Evolutionary conservation across 2,888 invertebrate genomes (phyloP), one percentile per base, ranked within the genome.

Genomic region (Aricia artaxerxes): DNA sequence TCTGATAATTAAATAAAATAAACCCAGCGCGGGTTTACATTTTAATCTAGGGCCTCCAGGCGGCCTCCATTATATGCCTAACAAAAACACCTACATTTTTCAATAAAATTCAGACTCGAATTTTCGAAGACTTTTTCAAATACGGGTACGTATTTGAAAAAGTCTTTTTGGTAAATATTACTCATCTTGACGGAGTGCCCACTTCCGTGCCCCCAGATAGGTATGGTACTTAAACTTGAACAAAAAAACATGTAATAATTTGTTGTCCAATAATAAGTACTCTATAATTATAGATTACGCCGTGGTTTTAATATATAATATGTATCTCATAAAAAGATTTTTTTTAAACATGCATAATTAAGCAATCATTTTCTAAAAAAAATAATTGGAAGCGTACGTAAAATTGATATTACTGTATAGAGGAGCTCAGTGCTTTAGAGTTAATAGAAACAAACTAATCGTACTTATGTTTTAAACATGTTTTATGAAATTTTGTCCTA

Each of bases 11-110:
- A 35, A 35, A 38, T 69, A 35, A 69, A 69, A 35, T 13, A 38
- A 69, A 69, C 69, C 35, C 64, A 69, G 69, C 69, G 4, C 35
- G 5, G 61, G 35, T 38, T 35, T 69, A 69, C 35, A 69, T 35
- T 69, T 69, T 38, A 38, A 69, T 69, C 69, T 69, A 69, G 69
- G 69, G 69, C 69, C 69, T 69, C 11, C 69, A 69, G 69, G 69
- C 69, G 69, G 13, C 69, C 35, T 69, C 69, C 35, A 69, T 69
- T 69, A 69, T 16, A 69, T 35, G 35, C 69, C 69, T 35, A 16
- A 69, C 69, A 69, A 69, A 69, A 69, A 69, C 69, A 69, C 38
- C 35, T 11, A 38, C 16, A 38, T 35, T 69, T 69, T 69, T 38
- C 35, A 69, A 11, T 3, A 69, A 35, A 69, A 69, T 69, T 69